Evolutionary conservation across 2,113 vertebrate species (phyloP).

Genomic region (Saccopteryx bilineata): DNA sequence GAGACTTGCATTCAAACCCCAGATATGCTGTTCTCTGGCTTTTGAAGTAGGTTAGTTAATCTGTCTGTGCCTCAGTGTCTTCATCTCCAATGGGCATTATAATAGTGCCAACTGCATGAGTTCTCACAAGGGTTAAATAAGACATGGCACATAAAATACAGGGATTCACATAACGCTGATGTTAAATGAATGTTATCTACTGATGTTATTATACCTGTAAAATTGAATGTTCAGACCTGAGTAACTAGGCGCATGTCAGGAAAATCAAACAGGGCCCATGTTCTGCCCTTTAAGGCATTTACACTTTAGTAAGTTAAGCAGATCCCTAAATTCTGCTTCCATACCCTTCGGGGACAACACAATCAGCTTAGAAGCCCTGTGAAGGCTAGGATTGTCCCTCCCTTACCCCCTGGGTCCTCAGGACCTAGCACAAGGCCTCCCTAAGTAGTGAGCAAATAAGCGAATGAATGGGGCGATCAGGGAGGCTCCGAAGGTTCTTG

Average conservation of each 20-base stretch:
- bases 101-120: background rate
- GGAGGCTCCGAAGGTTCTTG: background rate
- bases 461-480: background rate
- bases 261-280: background rate
- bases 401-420: background rate
- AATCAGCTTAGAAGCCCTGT: background rate
- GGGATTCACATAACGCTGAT: background rate
- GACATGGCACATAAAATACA: background rate
- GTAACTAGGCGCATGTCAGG: background rate
- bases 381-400: background rate
- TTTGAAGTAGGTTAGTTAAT: background rate
- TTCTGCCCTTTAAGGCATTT: background rate
- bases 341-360: too few species aligned
- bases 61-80: background rate
- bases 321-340: background rate
- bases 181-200: background rate
- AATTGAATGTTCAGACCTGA: background rate
- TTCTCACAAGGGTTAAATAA: background rate
- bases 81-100: background rate
- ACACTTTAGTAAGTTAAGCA: too few species aligned
- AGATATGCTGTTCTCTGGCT: background rate
- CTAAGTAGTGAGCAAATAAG: background rate
- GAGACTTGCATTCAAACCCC: background rate
- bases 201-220: background rate
- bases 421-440: background rate